Percentiles rank a stretch among this genome's conserved stretches.
These are phyloP conservation scores for Meandrusa payeni DNA, from an alignment of 2,888 invertebrate species.

Conservation along the genomic window DNA sequence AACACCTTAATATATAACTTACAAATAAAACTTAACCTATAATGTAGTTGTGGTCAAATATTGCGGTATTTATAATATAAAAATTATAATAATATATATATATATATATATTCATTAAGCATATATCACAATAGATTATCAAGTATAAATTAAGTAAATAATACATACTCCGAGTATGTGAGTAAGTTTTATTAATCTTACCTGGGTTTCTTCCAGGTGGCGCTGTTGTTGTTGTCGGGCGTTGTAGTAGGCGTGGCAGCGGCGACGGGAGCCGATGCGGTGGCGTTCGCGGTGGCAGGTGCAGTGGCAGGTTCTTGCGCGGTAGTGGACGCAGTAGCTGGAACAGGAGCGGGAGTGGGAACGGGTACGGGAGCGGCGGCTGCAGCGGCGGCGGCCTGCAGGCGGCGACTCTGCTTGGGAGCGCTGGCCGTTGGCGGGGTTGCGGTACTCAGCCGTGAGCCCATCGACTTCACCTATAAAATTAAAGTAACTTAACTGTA, in stretches of 20 bases:
- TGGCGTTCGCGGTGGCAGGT: constrained; percentile 44
- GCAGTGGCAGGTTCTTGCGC: constrained; percentile 16
- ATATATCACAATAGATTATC: too few relatives aligned
- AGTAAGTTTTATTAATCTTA: too few relatives aligned
- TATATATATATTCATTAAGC: too few relatives aligned
- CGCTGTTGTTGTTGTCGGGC: constrained; percentile 60
- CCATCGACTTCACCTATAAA: constrained; percentile 69
- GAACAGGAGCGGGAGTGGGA: constrained; percentile 10
- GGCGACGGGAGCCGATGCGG: constrained; percentile 48
- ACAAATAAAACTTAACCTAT: constrained; percentile 1
- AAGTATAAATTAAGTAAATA: too few relatives aligned
- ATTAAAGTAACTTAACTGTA: too few relatives aligned
- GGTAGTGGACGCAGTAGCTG: too few relatives aligned
- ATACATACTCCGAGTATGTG: too few relatives aligned
- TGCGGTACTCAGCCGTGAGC: constrained; percentile 52
- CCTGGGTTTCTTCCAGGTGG: constrained; percentile 73
- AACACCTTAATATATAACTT: constrained; percentile 1
- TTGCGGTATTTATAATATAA: constrained; percentile 1
- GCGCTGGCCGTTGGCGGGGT: constrained; percentile 32
- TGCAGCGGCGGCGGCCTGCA: constrained; percentile 13
- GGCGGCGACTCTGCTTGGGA: constrained; percentile 30
- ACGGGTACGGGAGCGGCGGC: constrained; percentile 10
- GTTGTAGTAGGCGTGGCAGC: constrained; percentile 29
- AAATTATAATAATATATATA: not conserved
- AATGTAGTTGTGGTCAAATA: constrained; percentile 15